Conservation (phyloP, 2,888 invertebrate genomes). For the Mesoligia furuncula region DNA sequence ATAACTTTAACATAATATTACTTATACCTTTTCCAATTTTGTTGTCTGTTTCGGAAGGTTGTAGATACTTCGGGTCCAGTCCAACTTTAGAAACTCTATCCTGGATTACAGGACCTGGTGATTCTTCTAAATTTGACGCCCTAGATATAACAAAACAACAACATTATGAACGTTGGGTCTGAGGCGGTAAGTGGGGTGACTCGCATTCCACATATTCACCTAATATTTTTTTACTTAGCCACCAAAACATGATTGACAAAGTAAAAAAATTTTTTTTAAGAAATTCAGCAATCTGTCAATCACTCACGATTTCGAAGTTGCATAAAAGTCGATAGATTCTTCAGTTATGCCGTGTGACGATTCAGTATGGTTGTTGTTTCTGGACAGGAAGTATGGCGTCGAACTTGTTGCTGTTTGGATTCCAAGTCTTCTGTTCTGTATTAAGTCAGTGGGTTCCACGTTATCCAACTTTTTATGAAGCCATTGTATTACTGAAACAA, state of each 20-base stretch:
- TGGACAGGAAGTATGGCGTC: slow-evolving; percentile 81
- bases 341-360: slow-evolving; percentile 78
- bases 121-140: slow-evolving; percentile 82
- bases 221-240: not conserved
- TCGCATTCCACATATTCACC: not conserved
- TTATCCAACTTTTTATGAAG: slow-evolving; percentile 87
- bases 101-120: slow-evolving; percentile 74
- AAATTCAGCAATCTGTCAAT: not conserved
- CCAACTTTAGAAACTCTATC: slow-evolving; percentile 73
- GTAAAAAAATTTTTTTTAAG: not conserved
- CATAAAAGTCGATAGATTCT: slow-evolving; percentile 86
- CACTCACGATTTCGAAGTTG: slow-evolving; percentile 84
- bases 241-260: not conserved
- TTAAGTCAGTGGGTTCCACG: slow-evolving; percentile 66
- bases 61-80: slow-evolving; percentile 85
- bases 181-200: too few relatives aligned
- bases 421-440: slow-evolving; percentile 67
- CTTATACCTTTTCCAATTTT: slow-evolving; percentile 73
- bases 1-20: not conserved
- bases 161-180: not conserved
- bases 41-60: slow-evolving; percentile 78
- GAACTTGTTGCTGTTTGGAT: slow-evolving; percentile 78
- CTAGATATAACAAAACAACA: slow-evolving; percentile 21
- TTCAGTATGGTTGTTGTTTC: slow-evolving; percentile 74
- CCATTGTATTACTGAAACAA: slow-evolving; percentile 87